Percentiles rank a stretch among this genome's conserved stretches.
Evolutionary conservation across 2,113 vertebrate species (phyloP).

Genomic region (Aepyceros melampus): DNA sequence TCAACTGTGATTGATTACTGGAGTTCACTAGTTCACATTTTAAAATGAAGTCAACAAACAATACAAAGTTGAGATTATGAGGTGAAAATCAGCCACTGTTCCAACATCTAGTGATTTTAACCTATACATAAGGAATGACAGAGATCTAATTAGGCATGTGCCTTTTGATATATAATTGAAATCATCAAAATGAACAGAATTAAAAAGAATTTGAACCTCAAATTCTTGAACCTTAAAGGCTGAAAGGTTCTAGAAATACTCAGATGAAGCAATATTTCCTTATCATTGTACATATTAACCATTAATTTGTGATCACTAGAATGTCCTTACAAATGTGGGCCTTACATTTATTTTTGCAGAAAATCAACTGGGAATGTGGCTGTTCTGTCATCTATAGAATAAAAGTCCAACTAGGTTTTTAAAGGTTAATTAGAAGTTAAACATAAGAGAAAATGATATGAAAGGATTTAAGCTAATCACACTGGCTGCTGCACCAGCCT

Average conservation of each 20-base stretch:
- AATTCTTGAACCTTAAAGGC: not conserved
- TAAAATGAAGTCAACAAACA: not conserved
- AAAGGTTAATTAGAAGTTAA: not conserved
- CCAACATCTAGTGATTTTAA: not conserved
- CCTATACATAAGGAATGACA: not conserved
- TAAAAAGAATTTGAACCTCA: not conserved
- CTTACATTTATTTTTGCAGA: not conserved
- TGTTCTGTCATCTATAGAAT: not conserved
- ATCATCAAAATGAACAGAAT: conserved; percentile 24
- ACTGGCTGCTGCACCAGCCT: not conserved
- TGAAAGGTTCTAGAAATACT: not conserved
- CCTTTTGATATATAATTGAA: not conserved
- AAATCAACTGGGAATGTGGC: not conserved
- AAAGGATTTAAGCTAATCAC: not conserved
- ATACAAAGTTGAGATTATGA: not conserved
- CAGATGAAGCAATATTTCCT: not conserved
- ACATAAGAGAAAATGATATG: not conserved
- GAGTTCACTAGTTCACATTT: conserved; percentile 31
- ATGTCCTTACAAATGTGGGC: not conserved
- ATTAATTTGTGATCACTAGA: not conserved
- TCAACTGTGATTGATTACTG: not conserved
- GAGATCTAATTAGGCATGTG: not conserved
- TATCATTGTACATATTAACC: not conserved
- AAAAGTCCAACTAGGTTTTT: not conserved
- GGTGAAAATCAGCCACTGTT: not conserved